phyloP scores from a whole-genome alignment of 2,888 invertebrate genomes.

The Geotrupes spiniger region DNA sequence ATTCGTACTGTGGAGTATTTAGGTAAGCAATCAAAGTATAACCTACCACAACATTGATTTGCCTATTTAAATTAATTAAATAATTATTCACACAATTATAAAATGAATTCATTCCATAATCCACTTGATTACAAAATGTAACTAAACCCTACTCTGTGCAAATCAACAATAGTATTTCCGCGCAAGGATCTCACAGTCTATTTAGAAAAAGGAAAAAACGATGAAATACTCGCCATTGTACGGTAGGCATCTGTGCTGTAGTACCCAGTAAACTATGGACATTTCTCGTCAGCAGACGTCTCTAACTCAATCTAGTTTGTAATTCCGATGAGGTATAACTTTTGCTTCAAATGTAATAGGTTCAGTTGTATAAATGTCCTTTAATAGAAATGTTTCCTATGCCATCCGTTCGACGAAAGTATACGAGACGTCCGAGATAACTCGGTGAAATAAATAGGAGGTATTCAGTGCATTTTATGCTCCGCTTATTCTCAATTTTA shows the following conservation, averaged over 20 bases:
- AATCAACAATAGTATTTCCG: no score
- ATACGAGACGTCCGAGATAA: background rate
- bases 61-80: no score
- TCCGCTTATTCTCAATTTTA: no score
- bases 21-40: slow-evolving; percentile 49
- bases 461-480: no score
- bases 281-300: slow-evolving; percentile 30
- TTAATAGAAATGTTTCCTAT: slow-evolving; percentile 3
- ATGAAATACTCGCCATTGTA: slow-evolving; percentile 40
- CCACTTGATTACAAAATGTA: no score
- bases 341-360: no score
- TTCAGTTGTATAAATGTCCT: slow-evolving; percentile 13
- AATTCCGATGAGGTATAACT: slow-evolving; percentile 37
- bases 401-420: background rate
- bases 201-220: no score
- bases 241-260: slow-evolving; percentile 12
- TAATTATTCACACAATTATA: no score
- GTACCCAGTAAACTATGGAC: slow-evolving; percentile 31
- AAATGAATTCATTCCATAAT: no score
- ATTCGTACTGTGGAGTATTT: slow-evolving; percentile 64
- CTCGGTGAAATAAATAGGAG: no score
- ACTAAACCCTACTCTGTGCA: no score
- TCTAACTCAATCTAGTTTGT: slow-evolving; percentile 36
- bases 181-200: no score
- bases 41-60: slow-evolving; percentile 2